phyloP scores from a whole-genome alignment of 2,888 invertebrate species.

The Thereva nobilitata region DNA sequence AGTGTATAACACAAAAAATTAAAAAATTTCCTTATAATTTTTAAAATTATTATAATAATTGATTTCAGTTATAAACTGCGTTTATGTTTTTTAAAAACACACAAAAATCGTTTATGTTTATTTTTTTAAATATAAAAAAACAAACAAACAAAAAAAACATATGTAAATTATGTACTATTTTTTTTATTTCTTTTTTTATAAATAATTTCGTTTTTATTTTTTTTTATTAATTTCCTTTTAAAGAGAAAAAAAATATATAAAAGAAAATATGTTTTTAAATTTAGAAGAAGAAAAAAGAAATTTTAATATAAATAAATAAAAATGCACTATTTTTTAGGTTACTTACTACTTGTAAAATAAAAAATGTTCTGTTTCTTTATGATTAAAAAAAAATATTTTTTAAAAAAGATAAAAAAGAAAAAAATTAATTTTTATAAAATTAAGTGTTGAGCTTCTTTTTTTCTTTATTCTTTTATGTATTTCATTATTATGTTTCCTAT shows the following conservation, averaged over 20 bases:
- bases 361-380: not conserved
- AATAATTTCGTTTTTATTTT: not conserved
- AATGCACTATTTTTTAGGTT: no score
- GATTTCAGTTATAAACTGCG: slow-evolving; percentile 32
- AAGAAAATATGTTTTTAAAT: no score
- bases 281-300: no score
- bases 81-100: not conserved
- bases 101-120: slow-evolving; percentile 14
- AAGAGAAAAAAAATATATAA: not conserved
- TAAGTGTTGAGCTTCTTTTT: not conserved
- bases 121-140: slow-evolving; percentile 14
- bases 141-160: slow-evolving; percentile 1
- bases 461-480: not conserved
- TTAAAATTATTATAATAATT: slow-evolving; percentile 6
- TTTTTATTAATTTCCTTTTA: not conserved
- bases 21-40: slow-evolving; percentile 6
- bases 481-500: no score
- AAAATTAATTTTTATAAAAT: slow-evolving; percentile 8
- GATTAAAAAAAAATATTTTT: not conserved
- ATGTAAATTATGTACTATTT: not conserved
- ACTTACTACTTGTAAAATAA: no score
- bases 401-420: slow-evolving; percentile 1
- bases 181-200: not conserved
- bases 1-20: slow-evolving; percentile 27
- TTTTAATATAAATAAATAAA: no score